Evolutionary conservation across 1,140 invertebrate genomes (phyloP).

Genomic region (Platorchestia sp.): DNA sequence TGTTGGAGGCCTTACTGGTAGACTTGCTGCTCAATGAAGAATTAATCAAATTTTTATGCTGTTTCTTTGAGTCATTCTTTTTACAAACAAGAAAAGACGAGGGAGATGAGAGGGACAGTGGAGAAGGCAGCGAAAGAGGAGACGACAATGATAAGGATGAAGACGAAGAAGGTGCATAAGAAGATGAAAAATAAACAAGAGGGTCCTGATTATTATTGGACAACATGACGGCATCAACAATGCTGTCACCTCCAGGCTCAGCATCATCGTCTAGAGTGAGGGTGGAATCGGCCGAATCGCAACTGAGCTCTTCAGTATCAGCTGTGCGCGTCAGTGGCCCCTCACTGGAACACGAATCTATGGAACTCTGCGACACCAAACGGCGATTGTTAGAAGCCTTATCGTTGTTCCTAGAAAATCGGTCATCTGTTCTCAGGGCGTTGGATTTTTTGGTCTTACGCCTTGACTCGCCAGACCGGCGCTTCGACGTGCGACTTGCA

Average conservation of each 20-base stretch:
- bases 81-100: neutral
- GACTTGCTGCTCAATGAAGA: neutral
- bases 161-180: neutral
- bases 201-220: conserved; percentile 26
- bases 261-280: conserved; percentile 41
- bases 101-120: neutral
- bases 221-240: neutral
- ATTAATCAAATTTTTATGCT: neutral
- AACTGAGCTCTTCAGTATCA: conserved; percentile 24
- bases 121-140: conserved; percentile 13
- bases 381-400: neutral
- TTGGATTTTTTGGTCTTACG: neutral
- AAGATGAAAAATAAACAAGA: conserved; percentile 9
- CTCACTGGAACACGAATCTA: conserved; percentile 39
- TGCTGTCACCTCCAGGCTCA: conserved; percentile 17
- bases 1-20: neutral
- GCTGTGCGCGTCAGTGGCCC: neutral
- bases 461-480: neutral
- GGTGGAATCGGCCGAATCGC: neutral
- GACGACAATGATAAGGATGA: neutral
- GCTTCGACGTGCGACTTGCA: neutral
- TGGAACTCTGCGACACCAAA: conserved; percentile 1
- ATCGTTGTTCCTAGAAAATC: neutral
- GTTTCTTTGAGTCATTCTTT: neutral
- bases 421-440: neutral